Evolutionary conservation across 2,888 invertebrate species (phyloP), one percentile per base, ranked within the genome.

Genomic region (Sphaeridia pumilis): DNA sequence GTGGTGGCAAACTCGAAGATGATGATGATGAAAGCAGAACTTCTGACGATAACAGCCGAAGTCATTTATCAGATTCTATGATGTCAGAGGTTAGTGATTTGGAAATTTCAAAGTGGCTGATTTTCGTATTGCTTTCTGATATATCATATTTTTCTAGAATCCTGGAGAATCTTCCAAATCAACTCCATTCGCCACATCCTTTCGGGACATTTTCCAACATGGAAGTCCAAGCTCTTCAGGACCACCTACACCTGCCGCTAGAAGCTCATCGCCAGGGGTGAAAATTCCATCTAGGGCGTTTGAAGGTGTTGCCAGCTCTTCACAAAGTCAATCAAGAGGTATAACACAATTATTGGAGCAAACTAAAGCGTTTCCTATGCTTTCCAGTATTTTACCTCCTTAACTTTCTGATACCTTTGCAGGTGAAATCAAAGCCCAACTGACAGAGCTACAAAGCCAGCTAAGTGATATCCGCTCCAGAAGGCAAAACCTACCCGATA

Each of bases 401-500:
- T n/a, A 10, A 31, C 17, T 41, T 41, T 41, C 7, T 41, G 20
- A 31, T 31, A 31, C 34, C 12, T 14, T n/a, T 12, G 7, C 27
- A 67, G 69, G 61, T 34, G 67, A 67, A 25, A 57, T 72, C 1
- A 64, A 68, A 46, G 66, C 67, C 21, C 79, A 85, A 62, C 76
- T 89, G 61, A 79, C 80, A 50, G 81, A 83, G 61, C 70, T 89
- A 2, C 78, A 81, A 49, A 73, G 78, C 12, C 86, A 89, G 69
- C 72, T 90, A 45, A 78, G 80, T 17, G 85, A 87, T 59, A 71
- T 90, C 17, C 82, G 82, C 65, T 77, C 79, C 35, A 78, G 84
- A 46, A 75, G 84, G 56, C 78, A 81, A 51, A 87, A 89, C 71
- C 82, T 90, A 57, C 79, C 83, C 22, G 88, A 89, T 68, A 92